Conservation (phyloP, 2,113 vertebrate genomes). For the Leucosticte australis region DNA sequence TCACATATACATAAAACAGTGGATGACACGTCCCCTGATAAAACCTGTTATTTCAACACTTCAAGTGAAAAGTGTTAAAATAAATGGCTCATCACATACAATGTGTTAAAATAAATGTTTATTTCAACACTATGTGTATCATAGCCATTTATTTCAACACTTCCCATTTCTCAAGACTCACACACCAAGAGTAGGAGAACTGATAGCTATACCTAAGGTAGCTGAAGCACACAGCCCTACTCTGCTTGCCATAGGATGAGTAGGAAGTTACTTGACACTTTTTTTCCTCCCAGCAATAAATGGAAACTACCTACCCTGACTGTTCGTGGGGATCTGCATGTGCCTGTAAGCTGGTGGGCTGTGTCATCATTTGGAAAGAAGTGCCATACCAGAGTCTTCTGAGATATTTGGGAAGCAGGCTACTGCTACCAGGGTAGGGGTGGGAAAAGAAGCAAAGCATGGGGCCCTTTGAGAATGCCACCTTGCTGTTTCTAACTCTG, state of each 20-base stretch:
- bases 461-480: not conserved
- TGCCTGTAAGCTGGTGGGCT: conserved; percentile 2
- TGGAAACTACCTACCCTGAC: conserved; percentile 29
- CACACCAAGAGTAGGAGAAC: conserved; percentile 48
- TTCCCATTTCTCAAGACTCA: conserved; percentile 62
- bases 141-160: conserved; percentile 78
- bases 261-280: not conserved
- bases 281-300: not conserved
- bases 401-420: not conserved
- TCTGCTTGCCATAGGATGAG: not conserved
- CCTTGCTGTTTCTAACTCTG: not conserved
- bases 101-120: conserved; percentile 80
- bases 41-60: conserved; percentile 81
- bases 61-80: conserved; percentile 79
- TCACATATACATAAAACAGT: conserved; percentile 78
- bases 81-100: conserved; percentile 79
- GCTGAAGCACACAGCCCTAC: conserved; percentile 22
- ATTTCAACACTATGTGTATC: conserved; percentile 75
- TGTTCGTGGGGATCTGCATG: not conserved
- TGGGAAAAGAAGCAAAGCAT: not conserved
- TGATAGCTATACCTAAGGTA: conserved; percentile 39
- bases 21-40: conserved; percentile 74
- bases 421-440: not conserved
- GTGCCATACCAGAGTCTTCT: not conserved
- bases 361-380: not conserved